A percentile compares a stretch with the other conserved stretches of the same genome.
Evolutionary conservation across 2,888 invertebrate genomes (phyloP).

Genomic region (Pterostichus madidus): DNA sequence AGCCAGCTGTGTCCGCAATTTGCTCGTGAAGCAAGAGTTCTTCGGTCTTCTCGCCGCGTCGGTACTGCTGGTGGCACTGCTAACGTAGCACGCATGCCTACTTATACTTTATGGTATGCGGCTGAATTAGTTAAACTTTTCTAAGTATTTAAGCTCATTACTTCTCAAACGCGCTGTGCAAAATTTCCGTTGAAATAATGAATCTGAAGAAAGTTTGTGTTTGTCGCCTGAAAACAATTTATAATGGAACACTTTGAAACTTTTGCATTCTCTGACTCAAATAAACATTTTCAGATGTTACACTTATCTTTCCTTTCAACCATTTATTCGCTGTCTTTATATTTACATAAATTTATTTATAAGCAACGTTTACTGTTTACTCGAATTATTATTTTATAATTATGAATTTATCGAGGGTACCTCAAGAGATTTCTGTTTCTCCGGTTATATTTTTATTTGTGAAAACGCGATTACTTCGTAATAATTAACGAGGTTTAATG

Average conservation of each 20-base stretch:
- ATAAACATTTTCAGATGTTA: not conserved
- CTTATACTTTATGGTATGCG: slow-evolving; percentile 9
- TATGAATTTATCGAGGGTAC: too few relatives aligned
- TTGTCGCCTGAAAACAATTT: slow-evolving; percentile 6
- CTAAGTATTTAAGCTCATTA: slow-evolving; percentile 34
- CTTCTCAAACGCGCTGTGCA: slow-evolving; percentile 45
- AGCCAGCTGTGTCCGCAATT: slow-evolving; percentile 30
- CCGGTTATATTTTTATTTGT: too few relatives aligned
- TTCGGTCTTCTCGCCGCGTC: not conserved
- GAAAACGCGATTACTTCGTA: too few relatives aligned
- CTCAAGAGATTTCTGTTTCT: too few relatives aligned
- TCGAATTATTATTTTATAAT: too few relatives aligned
- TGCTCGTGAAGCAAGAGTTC: not conserved
- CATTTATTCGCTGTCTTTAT: too few relatives aligned
- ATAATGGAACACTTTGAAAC: slow-evolving; percentile 15
- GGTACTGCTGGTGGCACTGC: not conserved
- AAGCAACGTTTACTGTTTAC: too few relatives aligned
- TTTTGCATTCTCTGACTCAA: not conserved
- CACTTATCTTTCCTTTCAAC: not conserved
- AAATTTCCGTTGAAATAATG: slow-evolving; percentile 42
- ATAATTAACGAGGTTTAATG: too few relatives aligned
- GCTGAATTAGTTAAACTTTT: slow-evolving; percentile 52
- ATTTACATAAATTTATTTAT: too few relatives aligned
- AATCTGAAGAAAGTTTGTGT: slow-evolving; percentile 35
- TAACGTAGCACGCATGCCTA: not conserved